These are phyloP conservation scores for Platysteira castanea DNA, from an alignment of 2,113 vertebrate species.

Conservation along the genomic window DNA sequence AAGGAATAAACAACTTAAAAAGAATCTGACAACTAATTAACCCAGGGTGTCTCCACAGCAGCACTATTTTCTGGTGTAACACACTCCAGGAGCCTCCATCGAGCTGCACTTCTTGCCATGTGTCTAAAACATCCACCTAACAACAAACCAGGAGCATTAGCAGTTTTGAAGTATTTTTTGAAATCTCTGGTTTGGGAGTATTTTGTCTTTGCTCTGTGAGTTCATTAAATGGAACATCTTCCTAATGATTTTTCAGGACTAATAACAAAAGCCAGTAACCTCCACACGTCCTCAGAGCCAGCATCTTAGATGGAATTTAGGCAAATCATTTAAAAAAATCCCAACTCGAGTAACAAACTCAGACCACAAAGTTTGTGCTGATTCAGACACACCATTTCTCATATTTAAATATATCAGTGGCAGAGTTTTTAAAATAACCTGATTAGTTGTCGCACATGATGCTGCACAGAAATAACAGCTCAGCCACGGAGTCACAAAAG, in stretches of 20 bases:
- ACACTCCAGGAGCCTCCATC: background rate
- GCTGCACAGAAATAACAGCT: background rate
- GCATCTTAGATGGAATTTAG: background rate
- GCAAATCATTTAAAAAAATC: background rate
- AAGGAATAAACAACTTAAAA: background rate
- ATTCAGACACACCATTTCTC: background rate
- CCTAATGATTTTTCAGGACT: conserved; percentile 23
- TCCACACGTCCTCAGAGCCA: background rate
- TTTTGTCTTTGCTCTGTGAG: background rate
- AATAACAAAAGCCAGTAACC: background rate
- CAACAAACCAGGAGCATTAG: background rate
- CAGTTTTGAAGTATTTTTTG: background rate
- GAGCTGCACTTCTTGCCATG: background rate
- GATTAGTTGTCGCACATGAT: background rate
- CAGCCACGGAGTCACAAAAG: background rate
- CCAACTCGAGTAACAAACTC: background rate
- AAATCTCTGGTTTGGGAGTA: background rate
- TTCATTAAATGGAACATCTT: conserved; percentile 16
- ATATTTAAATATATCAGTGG: background rate
- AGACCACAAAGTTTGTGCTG: background rate
- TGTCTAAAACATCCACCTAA: background rate
- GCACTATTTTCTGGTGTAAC: background rate
- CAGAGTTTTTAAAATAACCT: conserved; percentile 35
- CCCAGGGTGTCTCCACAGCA: background rate
- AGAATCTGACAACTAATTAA: background rate